These are phyloP conservation scores for Pandemis corylana DNA, from an alignment of 2,888 invertebrate genomes.

Conservation along the genomic window DNA sequence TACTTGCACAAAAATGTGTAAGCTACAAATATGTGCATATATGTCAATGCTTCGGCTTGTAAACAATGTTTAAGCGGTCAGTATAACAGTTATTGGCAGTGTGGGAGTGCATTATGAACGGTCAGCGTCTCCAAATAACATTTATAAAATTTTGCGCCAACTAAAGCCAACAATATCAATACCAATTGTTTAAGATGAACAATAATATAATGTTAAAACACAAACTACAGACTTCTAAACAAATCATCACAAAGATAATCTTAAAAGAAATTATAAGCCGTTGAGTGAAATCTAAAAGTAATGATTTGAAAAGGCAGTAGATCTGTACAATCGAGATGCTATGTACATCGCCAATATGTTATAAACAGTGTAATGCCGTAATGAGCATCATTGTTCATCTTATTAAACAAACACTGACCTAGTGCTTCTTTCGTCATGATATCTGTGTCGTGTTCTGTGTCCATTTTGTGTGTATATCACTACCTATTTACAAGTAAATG, in stretches of 20 bases:
- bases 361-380: not conserved
- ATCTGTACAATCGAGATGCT: constrained; percentile 5
- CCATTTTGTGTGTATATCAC: constrained; percentile 64
- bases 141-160: constrained; percentile 33
- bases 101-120: constrained; percentile 40
- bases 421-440: constrained; percentile 75
- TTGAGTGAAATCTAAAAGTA: not conserved
- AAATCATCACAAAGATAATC: constrained; percentile 11
- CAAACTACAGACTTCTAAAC: constrained; percentile 5
- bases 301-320: constrained; percentile 19
- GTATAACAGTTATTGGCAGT: constrained; percentile 17
- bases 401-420: constrained; percentile 69
- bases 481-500: constrained; percentile 45
- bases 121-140: constrained; percentile 45
- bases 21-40: too few relatives aligned
- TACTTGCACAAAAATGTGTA: too few relatives aligned
- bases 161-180: constrained; percentile 41
- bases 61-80: constrained; percentile 2
- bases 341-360: constrained; percentile 39
- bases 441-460: constrained; percentile 69
- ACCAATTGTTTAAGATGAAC: constrained; percentile 46
- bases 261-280: not conserved
- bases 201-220: constrained; percentile 42
- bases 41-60: not conserved
- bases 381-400: constrained; percentile 50